phyloP scores from a whole-genome alignment of 2,888 invertebrate genomes.

The Campaea margaritaria region DNA sequence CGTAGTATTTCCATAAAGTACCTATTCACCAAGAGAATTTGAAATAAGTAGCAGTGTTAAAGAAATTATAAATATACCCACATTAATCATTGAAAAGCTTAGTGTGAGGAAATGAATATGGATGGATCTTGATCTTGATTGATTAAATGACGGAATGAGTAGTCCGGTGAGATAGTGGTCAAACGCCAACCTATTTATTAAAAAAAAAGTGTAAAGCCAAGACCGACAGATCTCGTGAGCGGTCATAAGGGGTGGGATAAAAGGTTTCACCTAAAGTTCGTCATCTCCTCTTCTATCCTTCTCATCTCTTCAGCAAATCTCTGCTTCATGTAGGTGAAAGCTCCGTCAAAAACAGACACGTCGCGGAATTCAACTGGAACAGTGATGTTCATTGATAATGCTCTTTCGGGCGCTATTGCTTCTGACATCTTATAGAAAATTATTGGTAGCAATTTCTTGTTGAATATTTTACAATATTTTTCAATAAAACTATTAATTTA shows the following conservation, averaged over 20 bases:
- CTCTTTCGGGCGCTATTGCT: neutral
- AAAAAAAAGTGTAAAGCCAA: no score
- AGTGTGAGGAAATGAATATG: no score
- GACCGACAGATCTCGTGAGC: no score
- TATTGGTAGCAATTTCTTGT: neutral
- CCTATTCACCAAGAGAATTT: no score
- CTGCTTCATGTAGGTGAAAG: constrained; percentile 55
- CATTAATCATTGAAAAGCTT: no score
- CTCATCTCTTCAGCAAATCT: constrained; percentile 61
- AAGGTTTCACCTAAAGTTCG: constrained; percentile 54
- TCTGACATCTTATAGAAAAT: neutral
- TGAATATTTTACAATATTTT: neutral
- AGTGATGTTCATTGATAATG: constrained; percentile 4
- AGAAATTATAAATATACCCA: no score
- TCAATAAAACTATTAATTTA: neutral
- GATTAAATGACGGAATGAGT: no score
- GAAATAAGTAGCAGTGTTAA: no score
- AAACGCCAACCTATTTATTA: no score
- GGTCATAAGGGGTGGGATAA: neutral
- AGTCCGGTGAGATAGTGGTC: no score
- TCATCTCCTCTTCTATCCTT: constrained; percentile 62
- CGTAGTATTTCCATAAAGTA: no score
- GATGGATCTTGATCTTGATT: no score
- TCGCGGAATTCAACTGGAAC: constrained; percentile 57
- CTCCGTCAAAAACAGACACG: constrained; percentile 54